Conservation (phyloP, 2,888 invertebrate species). For the Philereme vetulata region DNA sequence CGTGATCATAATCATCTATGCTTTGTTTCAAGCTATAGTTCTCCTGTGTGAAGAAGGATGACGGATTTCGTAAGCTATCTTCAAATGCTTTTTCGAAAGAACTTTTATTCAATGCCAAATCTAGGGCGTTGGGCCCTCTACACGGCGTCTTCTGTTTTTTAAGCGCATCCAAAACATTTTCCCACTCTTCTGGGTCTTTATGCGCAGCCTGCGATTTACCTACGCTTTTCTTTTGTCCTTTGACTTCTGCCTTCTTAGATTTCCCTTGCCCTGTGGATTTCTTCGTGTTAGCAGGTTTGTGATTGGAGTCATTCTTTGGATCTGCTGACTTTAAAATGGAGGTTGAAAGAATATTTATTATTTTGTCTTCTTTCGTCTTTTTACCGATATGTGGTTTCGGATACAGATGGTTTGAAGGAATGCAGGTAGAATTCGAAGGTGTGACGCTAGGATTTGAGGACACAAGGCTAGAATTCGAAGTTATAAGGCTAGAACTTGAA, state of each 20-base stretch:
- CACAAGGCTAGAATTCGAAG: background rate
- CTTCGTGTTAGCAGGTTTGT: slow-evolving; percentile 8
- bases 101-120: slow-evolving; percentile 61
- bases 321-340: slow-evolving; percentile 29
- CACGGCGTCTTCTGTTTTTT: slow-evolving; percentile 69
- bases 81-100: slow-evolving; percentile 45
- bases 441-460: background rate
- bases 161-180: slow-evolving; percentile 66
- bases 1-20: slow-evolving; percentile 9
- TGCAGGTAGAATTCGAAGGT: background rate
- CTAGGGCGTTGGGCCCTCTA: slow-evolving; percentile 65
- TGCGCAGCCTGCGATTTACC: slow-evolving; percentile 12
- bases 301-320: slow-evolving; percentile 14
- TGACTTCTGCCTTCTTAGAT: slow-evolving; percentile 24
- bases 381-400: slow-evolving; percentile 1
- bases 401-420: background rate
- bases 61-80: slow-evolving; percentile 42
- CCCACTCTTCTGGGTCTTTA: slow-evolving; percentile 56
- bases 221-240: slow-evolving; percentile 20
- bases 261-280: slow-evolving; percentile 17
- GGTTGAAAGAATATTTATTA: slow-evolving; percentile 32
- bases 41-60: slow-evolving; percentile 30
- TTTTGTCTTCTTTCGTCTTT: slow-evolving; percentile 19
- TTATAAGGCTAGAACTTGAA: no score
- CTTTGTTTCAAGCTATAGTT: background rate